phyloP scores from a whole-genome alignment of 1,140 invertebrate species.

The Adelges cooleyi region DNA sequence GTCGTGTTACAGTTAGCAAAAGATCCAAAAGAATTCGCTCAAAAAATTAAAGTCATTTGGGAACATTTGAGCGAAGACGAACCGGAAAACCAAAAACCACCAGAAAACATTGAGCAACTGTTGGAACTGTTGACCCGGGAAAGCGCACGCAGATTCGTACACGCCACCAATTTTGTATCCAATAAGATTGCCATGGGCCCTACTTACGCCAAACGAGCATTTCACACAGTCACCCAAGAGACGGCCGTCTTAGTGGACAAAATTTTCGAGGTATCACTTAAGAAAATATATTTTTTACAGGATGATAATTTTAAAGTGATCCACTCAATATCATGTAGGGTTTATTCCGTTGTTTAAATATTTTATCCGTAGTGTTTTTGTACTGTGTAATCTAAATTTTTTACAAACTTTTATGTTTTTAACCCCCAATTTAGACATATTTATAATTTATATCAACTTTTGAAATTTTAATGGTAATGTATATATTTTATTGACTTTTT shows the following conservation, averaged over 20 bases:
- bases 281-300: too few relatives aligned
- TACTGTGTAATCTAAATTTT: too few relatives aligned
- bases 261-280: background rate
- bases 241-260: background rate
- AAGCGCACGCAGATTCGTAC: conserved; percentile 58
- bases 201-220: background rate
- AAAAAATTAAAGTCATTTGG: conserved; percentile 61
- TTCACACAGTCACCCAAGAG: background rate
- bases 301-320: too few relatives aligned
- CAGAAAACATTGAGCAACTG: conserved; percentile 59
- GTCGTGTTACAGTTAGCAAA: conserved; percentile 49
- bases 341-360: too few relatives aligned
- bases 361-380: too few relatives aligned
- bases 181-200: conserved; percentile 34
- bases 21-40: conserved; percentile 59
- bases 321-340: too few relatives aligned
- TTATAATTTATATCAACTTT: too few relatives aligned
- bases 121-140: conserved; percentile 60
- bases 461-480: too few relatives aligned
- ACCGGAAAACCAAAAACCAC: conserved; percentile 68
- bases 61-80: conserved; percentile 55
- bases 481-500: too few relatives aligned
- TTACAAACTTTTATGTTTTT: too few relatives aligned
- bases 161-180: conserved; percentile 52
- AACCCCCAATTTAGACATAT: too few relatives aligned